phyloP scores from a whole-genome alignment of 23 tunicate species.

The Ciona savignyi region DNA sequence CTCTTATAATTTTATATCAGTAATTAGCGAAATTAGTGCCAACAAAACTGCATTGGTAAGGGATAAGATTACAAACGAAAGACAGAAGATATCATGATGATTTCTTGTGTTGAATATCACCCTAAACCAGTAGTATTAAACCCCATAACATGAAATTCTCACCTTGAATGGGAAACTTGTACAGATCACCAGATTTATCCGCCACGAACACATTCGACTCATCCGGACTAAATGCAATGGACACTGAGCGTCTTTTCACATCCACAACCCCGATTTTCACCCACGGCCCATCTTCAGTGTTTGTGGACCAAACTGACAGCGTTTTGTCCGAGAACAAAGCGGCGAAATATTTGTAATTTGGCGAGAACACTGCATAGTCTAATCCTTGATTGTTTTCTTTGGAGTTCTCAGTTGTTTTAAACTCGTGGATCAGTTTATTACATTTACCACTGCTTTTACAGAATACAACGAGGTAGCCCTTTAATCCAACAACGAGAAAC shows the following conservation, averaged over 20 bases:
- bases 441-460: constrained; percentile 5
- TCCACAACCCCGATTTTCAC: background rate
- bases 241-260: constrained; percentile 47
- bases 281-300: constrained; percentile 5
- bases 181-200: constrained; percentile 82
- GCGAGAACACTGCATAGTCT: constrained; percentile 43
- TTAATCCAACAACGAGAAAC: constrained; percentile 21
- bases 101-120: too few species aligned
- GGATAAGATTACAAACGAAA: too few species aligned
- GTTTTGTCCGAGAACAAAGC: constrained; percentile 71
- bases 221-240: constrained; percentile 40
- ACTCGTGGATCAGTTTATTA: constrained; percentile 12
- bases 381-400: constrained; percentile 13
- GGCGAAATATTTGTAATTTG: constrained; percentile 21
- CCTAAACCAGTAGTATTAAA: too few species aligned
- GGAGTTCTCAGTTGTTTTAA: constrained; percentile 3
- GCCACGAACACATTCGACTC: constrained; percentile 35
- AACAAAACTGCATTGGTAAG: too few species aligned
- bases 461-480: constrained; percentile 17
- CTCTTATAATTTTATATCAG: too few species aligned
- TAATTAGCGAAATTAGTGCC: too few species aligned
- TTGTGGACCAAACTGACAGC: constrained; percentile 15
- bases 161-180: background rate
- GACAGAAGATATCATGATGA: too few species aligned
- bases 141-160: too few species aligned